Evolutionary conservation across 2,797 vertebrate species (phyloP), one percentile per base, ranked within the genome.

Genomic region (Gadopsis bispinosus): DNA sequence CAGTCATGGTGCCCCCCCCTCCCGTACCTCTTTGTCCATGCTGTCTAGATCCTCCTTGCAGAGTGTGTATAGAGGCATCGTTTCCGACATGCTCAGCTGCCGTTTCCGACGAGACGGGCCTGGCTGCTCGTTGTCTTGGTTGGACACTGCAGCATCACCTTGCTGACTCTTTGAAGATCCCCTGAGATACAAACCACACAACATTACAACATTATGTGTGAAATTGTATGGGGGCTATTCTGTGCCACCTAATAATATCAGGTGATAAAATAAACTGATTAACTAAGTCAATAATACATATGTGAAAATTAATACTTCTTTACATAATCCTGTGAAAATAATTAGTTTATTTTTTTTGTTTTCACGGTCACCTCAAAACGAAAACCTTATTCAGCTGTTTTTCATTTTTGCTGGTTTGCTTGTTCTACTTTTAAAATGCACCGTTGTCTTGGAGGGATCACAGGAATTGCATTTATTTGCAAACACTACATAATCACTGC

Each of bases 11-110:
- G n/a, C n/a, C 22, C 8, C 26, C 5, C 39, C 35, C 7, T 0
- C 35, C 59, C 96, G 96, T 89, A 99, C 98, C 96, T 99, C 98
- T 94, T 93, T 98, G 92, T 99, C 98, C 98, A 99, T 99, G 94
- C 97, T 99, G 17, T 99, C 98, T 61, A 99, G 94, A 75, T 99
- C 98, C 90, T 99, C 98, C 93, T 98, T 99, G 93, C 98, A 99
- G 0, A 99, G 94, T 0, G 95, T 98, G 94, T 99, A 99, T 4
- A 99, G 95, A 3, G 98, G 98, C 97, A 98, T 97, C 0, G 95
- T 95, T 91, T 99, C 98, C 0, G 98, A 99, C 97, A 99, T 97
- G 93, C 98, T 99, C 53, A 96, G 98, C 91, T 99, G 97, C 1
- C 98, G 95, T 89, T 97, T 96, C 45, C 98, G 94, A 62, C 96